Base-by-base conservation (phyloP, 2,888 invertebrate species). In the Stenodera caucasica region DNA sequence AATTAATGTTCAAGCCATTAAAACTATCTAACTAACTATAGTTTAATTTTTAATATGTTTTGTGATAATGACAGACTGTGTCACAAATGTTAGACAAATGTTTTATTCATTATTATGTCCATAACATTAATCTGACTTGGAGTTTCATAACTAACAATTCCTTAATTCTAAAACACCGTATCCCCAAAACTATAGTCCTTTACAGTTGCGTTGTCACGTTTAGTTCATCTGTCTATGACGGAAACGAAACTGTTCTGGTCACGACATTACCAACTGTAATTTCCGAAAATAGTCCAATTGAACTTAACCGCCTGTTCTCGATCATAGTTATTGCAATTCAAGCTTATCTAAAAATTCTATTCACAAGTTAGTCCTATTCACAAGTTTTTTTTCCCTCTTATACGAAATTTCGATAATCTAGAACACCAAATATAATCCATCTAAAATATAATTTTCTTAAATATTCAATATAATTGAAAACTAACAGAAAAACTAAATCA, bases 221-320 rank as follows among this genome's bases (percentile, higher is more conserved):
- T 67, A 61, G 61, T 69, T 69, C 70, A 70, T 70, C 70, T 70
- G 70, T 67, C 68, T 70, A 65, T 67, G 70, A 70, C 68, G 69
- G 67, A 63, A 66, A 64, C 64, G 61, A 63, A 65, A 61, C 65
- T 66, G 64, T 58, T 55, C 51, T 56, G 54, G 57, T 52, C 61
- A 62, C 53, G 49, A 62, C 57, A 40, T 54, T 55, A 58, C 59
- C 57, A 57, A 60, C 59, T 63, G 50, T 63, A 63, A 63, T 63
- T 63, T 63, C 63, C 32, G 57, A 55, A 62, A 62, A 62, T 58
- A 58, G 53, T 56, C 49, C 58, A 32, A 63, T 56, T 59, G 54
- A 59, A 60, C 63, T n/a, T 59, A 59, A 49, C 56, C 63, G 60
- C 63, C 59, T 63, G 57, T 57, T 37, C 58, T 53, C 56, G 53